phyloP scores from a whole-genome alignment of 2,797 vertebrate genomes.

The Phrynocephalus forsythii region DNA sequence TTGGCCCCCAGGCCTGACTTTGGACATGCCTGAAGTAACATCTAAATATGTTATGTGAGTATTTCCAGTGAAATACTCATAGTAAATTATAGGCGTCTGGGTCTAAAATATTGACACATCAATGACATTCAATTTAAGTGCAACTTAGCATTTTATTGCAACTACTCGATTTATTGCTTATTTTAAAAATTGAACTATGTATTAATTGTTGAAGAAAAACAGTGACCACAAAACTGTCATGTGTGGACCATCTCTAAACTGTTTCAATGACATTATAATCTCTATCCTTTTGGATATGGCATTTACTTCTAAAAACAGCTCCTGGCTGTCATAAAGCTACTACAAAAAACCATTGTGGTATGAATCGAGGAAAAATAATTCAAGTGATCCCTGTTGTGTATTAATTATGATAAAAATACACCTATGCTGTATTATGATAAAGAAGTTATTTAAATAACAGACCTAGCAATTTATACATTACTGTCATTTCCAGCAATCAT shows the following conservation, averaged over 20 bases:
- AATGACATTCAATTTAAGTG: neutral
- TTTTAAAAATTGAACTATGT: slow-evolving; percentile 18
- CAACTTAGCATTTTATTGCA: neutral
- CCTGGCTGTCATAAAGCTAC: neutral
- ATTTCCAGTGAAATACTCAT: neutral
- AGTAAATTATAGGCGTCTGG: no score
- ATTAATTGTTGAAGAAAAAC: neutral
- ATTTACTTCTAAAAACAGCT: slow-evolving; percentile 5
- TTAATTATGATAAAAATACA: neutral
- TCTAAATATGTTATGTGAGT: neutral
- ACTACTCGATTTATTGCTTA: neutral
- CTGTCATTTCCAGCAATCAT: neutral
- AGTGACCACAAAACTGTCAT: neutral
- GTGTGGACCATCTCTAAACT: neutral
- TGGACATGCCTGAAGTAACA: neutral
- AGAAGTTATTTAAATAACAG: neutral
- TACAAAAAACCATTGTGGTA: neutral
- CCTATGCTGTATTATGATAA: neutral
- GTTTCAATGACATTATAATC: neutral
- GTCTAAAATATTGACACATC: neutral
- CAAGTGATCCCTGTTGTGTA: neutral
- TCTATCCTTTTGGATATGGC: neutral
- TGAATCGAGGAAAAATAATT: neutral
- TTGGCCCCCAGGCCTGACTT: no score
- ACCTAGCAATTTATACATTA: neutral